Evolutionary conservation across 2,888 invertebrate species (phyloP).

Genomic region (Drosophila flavopinicola): DNA sequence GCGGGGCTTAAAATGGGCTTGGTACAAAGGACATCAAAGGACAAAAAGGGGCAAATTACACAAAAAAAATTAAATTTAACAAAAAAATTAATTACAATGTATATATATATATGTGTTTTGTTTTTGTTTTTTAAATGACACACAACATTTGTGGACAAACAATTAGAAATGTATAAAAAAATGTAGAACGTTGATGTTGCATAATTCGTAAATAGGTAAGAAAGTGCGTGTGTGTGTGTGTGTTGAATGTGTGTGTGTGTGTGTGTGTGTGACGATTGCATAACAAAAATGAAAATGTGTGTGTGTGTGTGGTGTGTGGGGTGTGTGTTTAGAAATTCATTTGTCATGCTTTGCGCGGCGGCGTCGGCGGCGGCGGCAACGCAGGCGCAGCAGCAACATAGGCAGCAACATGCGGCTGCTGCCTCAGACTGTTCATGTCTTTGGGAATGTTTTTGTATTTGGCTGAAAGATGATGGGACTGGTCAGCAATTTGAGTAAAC

Average conservation of each 20-base stretch:
- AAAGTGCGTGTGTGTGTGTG: constrained; percentile 13
- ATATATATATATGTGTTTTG: no score
- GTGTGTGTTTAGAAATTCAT: constrained; percentile 80
- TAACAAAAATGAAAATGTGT: no score
- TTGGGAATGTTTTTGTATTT: constrained; percentile 85
- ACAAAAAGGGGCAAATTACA: no score
- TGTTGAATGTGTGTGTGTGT: neutral
- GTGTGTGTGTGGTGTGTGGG: constrained; percentile 3
- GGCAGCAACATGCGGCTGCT: constrained; percentile 42
- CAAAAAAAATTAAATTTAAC: no score
- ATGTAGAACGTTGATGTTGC: no score
- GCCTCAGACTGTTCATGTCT: constrained; percentile 82
- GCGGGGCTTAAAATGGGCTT: neutral
- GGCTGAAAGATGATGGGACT: constrained; percentile 84
- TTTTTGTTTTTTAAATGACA: no score
- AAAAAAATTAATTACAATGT: no score
- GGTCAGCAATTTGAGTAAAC: constrained; percentile 83
- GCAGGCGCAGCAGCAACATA: constrained; percentile 59
- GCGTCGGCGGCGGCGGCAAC: constrained; percentile 82
- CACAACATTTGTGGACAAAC: no score
- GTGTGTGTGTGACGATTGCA: constrained; percentile 3
- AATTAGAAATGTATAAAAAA: constrained; percentile 3
- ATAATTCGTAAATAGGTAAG: constrained; percentile 32
- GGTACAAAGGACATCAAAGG: constrained; percentile 8
- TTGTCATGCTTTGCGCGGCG: constrained; percentile 85